Base-by-base conservation (phyloP, 2,888 invertebrate genomes). In the Allygus modestus region DNA sequence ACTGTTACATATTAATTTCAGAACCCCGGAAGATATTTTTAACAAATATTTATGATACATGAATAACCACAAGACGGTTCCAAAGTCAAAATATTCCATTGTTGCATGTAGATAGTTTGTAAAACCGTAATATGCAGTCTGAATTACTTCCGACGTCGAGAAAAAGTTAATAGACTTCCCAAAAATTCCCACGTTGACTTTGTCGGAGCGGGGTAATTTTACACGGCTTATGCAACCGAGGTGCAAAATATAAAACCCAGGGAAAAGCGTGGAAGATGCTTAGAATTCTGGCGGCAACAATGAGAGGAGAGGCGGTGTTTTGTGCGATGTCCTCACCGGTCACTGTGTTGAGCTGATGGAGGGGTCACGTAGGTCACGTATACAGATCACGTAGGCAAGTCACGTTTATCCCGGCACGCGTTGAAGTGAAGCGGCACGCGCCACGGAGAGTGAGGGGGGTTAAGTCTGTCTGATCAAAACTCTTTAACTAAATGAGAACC, bases 231-330 rank as follows among this genome's bases (percentile, higher is more conserved):
- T 23, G 54, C 54, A 54, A 54, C 54, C n/a, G 46, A 46, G 46
- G 15, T 54, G 4, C 20, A 4, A n/a, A n/a, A 23, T 15, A 54
- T 20, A 54, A 54, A 54, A 11, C 20, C 20, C 51, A 15, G 54
- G 54, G 1, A 54, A 54, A 23, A 54, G 54, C 54, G 54, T 54
- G 54, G 46, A 46, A 17, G 46, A 46, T 46, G 54, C 20, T 54
- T 54, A 54, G 54, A 54, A 54, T 54, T 54, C 54, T 54, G n/a
- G 54, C 23, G 15, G 46, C 46, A 20, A n/a, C 54, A 54, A n/a
- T 23, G 23, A 23, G 54, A 54, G 20, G 23, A 54, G n/a, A n/a
- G n/a, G 46, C 12, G 23, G 23, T 46, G 37, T 54, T 54, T 54
- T 54, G 54, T 54, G 54, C 54, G 20, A 23, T 54, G 54, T 54